Base-by-base conservation (phyloP, 2,113 vertebrate species). In the Platanista minor region DNA sequence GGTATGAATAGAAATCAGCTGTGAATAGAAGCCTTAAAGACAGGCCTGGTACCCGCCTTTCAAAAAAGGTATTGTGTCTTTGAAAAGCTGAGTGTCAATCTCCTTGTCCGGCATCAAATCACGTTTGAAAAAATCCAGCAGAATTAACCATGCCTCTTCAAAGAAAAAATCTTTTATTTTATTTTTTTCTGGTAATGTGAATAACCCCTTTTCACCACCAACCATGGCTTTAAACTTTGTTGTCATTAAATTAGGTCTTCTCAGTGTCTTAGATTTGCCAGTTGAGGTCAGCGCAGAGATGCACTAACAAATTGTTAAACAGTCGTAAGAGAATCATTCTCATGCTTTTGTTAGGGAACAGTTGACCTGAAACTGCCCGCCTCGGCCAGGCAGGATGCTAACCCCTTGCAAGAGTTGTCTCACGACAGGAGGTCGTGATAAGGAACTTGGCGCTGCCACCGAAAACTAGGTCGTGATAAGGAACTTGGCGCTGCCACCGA, bases 71-170 rank as follows among this genome's bases (percentile, higher is more conserved):
- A 1, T 39, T 8, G 29, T 54, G 89, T 74, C 71, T 66, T 39
- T 21, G 67, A 33, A 15, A 36, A 31, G 31, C 13, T 7, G 31
- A 39, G 1, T 0, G 2, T 39, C 21, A 5, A 0, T 25, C 36
- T 49, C 52, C 2, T 61, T 71, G 49, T 20, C 2, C 3, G 1
- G 7, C 21, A 43, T 29, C 15, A 5, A 8, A 29, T 46, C 5
- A 3, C 2, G 3, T 43, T 84, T 41, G 61, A 74, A 71, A 66
- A 54, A 5, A 52, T 21, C 10, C 39, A 36, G 49, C 54, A 72
- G 54, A 69, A 23, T 23, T 41, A 1, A 21, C 43, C 12, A 2
- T 3, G 9, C 3, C 20, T 31, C 49, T 72, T 71, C 54, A 54
- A 78, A 78, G 49, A 59, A 95, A 46, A n/a, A 77, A n/a, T 39